These are phyloP conservation scores for Mya arenaria DNA, from an alignment of 1,140 invertebrate species.

Conservation along the genomic window DNA sequence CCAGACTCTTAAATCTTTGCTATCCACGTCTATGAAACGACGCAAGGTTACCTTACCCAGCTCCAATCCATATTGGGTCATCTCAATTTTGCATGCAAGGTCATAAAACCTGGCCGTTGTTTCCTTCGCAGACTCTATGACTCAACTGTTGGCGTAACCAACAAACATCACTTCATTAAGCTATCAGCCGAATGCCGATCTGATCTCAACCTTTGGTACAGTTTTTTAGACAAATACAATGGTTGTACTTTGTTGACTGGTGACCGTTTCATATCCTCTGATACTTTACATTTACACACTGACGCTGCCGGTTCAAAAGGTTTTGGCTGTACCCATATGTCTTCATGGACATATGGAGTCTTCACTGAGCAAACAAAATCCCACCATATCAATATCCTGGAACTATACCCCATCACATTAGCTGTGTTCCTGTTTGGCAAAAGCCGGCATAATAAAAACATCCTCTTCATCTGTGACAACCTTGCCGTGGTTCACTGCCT, in stretches of 20 bases:
- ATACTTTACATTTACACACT: not conserved
- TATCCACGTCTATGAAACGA: no score
- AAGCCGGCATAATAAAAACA: constrained; percentile 6
- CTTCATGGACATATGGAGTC: not conserved
- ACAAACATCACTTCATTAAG: not conserved
- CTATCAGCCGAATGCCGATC: not conserved
- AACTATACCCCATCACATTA: not conserved
- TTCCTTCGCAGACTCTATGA: constrained; percentile 25
- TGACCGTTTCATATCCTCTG: not conserved
- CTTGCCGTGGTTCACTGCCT: not conserved
- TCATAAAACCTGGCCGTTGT: constrained; percentile 9
- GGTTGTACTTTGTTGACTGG: not conserved
- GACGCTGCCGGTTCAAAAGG: constrained; percentile 26
- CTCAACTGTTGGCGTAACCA: not conserved
- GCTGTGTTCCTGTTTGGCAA: not conserved
- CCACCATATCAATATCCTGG: constrained; percentile 13
- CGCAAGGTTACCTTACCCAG: not conserved
- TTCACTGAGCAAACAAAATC: not conserved
- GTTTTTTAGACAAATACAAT: not conserved
- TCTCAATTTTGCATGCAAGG: constrained; percentile 30
- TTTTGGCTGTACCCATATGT: not conserved
- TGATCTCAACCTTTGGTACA: constrained; percentile 11
- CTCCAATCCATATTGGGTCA: not conserved
- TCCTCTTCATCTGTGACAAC: not conserved
- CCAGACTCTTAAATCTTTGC: no score